Evolutionary conservation across 1,140 invertebrate species (phyloP), one percentile per base, ranked within the genome.

Genomic region (Portunus trituberculatus): DNA sequence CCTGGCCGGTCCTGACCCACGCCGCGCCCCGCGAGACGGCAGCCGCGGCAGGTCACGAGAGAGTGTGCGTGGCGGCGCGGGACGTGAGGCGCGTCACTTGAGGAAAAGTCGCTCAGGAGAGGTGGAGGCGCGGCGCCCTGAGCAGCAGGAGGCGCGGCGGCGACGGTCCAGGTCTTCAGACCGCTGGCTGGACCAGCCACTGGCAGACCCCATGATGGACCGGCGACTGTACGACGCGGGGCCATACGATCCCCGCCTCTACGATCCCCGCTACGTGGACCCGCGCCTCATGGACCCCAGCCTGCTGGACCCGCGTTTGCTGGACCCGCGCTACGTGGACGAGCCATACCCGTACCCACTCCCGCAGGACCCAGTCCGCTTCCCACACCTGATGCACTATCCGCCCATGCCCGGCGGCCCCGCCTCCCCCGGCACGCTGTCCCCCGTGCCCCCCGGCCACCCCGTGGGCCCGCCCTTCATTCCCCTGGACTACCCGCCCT

Each of bases 361-460:
- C 25, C 89, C 93, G 0, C 94, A 95, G 39, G 94, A 95, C 48
- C 94, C 94, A 6, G 86, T 91, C 28, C 82, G 83, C 25, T 95
- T 95, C 94, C 94, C 94, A 25, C 94, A 95, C 91, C 83, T 95
- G 67, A 95, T 95, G 94, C 86, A 82, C 4, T 95, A 95, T 83
- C 94, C 94, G 48, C 76, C 90, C 46, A 59, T 95, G 82, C 94
- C 86, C 20, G 12, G 82, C 7, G 91, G 91, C 3, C 94, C 90
- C 7, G 8, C 88, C 82, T 76, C 94, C 8, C 91, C 94, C 0
- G 90, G 94, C 6, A 95, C 48, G 4, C n/a, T 94, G 67, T 94
- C 93, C 7, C 88, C 93, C n/a, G 48, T 95, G 28, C 91, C 94
- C 29, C 94, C 90, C 0, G 94, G 94, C 0, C 31, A 83, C 10